Evolutionary conservation across 2,888 invertebrate species (phyloP), one percentile per base, ranked within the genome.

Genomic region (Chrysolina americana): DNA sequence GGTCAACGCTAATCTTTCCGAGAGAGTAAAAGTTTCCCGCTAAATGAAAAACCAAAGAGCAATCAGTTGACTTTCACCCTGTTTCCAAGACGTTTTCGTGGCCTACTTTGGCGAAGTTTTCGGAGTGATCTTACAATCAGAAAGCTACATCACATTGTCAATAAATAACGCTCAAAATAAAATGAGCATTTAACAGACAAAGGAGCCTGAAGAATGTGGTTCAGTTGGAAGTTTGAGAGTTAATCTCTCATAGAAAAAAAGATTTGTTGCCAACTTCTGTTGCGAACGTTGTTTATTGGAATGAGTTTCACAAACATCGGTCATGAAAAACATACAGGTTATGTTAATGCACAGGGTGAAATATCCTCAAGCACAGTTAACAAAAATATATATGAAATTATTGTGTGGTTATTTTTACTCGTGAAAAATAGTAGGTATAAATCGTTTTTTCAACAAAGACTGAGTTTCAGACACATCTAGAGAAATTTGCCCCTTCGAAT

Each of bases 201-300:
- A 48, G 48, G 17, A 15, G 15, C 3, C n/a, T 48, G 47, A 48
- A 48, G 48, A 17, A 48, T 48, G 48, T 17, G 48, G 17, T 17
- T 17, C 8, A 17, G n/a, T 17, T 9, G 9, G 48, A 48, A 48
- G 48, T 48, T 48, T 17, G 9, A 17, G 17, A 48, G 48, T 48
- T 48, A 48, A 8, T 17, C 48, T 48, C 48, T 48, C 48, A 48
- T 48, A 48, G 48, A 48, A 48, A 48, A 48, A n/a, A 48, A 17
- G 17, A 17, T 48, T 48, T 1, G 17, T 17, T 17, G 48, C 17
- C 48, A 48, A 48, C 48, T 48, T 48, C 9, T 48, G 48, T 48
- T 17, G 17, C 10, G 9, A 48, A 48, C 17, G 17, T 48, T 1
- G 17, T 48, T 48, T 17, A 17, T 48, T 48, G 10, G 6, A 48